Evolutionary conservation across 2,113 vertebrate species (phyloP), one percentile per base, ranked within the genome.

Genomic region (Lepidothrix coronata): DNA sequence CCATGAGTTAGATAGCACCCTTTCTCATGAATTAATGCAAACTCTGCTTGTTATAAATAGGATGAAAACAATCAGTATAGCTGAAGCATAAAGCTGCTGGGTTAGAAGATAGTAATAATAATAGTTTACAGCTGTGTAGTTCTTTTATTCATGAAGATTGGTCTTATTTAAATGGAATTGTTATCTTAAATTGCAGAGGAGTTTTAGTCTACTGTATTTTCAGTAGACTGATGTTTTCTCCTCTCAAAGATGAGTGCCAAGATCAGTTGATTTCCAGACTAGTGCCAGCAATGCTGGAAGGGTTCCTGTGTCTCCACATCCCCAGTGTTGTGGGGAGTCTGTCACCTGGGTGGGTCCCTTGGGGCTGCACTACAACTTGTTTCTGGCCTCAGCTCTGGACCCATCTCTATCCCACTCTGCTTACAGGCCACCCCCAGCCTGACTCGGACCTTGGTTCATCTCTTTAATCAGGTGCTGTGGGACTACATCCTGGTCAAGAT

Each of bases 341-440:
- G 7, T 66, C 9, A 77, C 31, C 49, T 33, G 44, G 12, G 8
- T 0, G 1, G 8, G 8, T 7, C 4, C 30, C 12, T 35, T 79
- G 25, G 3, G 9, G 3, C 25, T 57, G 7, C 8, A 23, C 22
- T 27, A 46, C 0, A 0, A 18, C 8, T 30, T 35, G 4, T 30
- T 8, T 68, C 44, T 70, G 35, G 4, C 12, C 16, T 54, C 57
- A 62, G 37, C 6, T 77, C 35, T 57, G 46, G 4, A 14, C 2
- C 3, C 27, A 39, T 5, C 18, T 49, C n/a, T 68, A 12, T 23
- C 14, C 14, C 6, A 16, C 8, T 54, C 68, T 21, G 16, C 28
- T 7, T 3, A 55, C 5, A 73, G 25, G 6, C 6, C 19, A n/a
- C 3, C 3, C 11, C 3, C 17, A 68, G 25, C 14, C 58, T 63